Percentiles rank a stretch among this genome's conserved stretches.
These are phyloP conservation scores for Zophobas atratus DNA, from an alignment of 1,140 invertebrate genomes.

Conservation along the genomic window DNA sequence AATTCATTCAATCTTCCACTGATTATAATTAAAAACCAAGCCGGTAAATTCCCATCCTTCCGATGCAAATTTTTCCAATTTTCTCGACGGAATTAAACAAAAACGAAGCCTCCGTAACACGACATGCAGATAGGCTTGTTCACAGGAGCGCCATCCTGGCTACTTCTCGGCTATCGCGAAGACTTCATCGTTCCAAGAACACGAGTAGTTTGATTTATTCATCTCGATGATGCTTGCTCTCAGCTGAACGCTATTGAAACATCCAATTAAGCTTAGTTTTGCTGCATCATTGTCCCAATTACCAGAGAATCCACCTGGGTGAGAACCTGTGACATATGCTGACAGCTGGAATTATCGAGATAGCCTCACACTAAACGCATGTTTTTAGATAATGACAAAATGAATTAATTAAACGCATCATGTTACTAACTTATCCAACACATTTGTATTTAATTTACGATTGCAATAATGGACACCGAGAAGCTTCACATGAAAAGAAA, in stretches of 20 bases:
- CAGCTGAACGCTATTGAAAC: constrained; percentile 52
- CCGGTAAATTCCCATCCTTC: constrained; percentile 5
- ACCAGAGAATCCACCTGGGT: constrained; percentile 44
- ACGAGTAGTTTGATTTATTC: constrained; percentile 47
- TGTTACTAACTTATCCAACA: constrained; percentile 2
- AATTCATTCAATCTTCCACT: constrained; percentile 11
- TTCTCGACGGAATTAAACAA: constrained; percentile 10
- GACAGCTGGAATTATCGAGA: constrained; percentile 42
- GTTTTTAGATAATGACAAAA: constrained; percentile 28
- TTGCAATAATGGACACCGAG: background rate
- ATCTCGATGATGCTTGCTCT: constrained; percentile 49
- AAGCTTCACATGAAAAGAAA: background rate
- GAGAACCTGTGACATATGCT: constrained; percentile 39
- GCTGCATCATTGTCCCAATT: constrained; percentile 57
- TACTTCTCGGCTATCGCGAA: constrained; percentile 15
- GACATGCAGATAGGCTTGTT: constrained; percentile 14
- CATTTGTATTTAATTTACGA: background rate
- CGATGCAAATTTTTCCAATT: constrained; percentile 23
- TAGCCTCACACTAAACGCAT: constrained; percentile 33
- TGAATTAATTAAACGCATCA: constrained; percentile 29
- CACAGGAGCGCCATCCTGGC: background rate
- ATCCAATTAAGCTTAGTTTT: constrained; percentile 56
- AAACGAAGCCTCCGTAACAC: background rate
- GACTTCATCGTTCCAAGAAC: constrained; percentile 44
- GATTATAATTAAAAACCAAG: constrained; percentile 38